Conservation (phyloP, 2,888 invertebrate species). For the Oligia latruncula region DNA sequence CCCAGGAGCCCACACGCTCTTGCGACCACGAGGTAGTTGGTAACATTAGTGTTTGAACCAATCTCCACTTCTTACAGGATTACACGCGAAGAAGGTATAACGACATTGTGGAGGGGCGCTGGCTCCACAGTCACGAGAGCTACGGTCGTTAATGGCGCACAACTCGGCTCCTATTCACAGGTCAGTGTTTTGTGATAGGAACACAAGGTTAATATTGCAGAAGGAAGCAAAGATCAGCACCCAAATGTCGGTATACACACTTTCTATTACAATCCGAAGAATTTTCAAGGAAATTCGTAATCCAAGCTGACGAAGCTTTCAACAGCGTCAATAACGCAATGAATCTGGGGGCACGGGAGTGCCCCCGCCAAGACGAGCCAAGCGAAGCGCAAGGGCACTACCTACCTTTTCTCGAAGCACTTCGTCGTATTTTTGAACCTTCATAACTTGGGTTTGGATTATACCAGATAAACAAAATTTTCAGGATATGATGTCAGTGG, state of each 20-base stretch:
- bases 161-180: constrained; percentile 99
- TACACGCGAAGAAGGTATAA: constrained; percentile 90
- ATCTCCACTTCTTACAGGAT: constrained; percentile 75
- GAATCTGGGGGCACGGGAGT: no score
- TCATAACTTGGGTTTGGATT: no score
- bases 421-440: no score
- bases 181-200: constrained; percentile 69
- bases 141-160: constrained; percentile 99
- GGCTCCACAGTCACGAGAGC: constrained; percentile 96
- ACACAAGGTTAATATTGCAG: background rate
- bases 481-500: no score
- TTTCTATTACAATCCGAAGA: background rate
- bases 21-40: background rate
- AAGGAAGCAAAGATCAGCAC: background rate
- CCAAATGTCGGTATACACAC: background rate
- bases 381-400: no score
- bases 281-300: background rate
- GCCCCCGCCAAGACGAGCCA: no score
- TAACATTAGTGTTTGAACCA: background rate
- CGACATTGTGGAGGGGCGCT: constrained; percentile 97
- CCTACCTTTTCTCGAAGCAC: no score
- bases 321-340: no score
- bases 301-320: background rate
- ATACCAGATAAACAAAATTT: no score
- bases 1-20: background rate